These are phyloP conservation scores for Melolontha melolontha DNA, from an alignment of 2,888 invertebrate genomes.

Conservation along the genomic window DNA sequence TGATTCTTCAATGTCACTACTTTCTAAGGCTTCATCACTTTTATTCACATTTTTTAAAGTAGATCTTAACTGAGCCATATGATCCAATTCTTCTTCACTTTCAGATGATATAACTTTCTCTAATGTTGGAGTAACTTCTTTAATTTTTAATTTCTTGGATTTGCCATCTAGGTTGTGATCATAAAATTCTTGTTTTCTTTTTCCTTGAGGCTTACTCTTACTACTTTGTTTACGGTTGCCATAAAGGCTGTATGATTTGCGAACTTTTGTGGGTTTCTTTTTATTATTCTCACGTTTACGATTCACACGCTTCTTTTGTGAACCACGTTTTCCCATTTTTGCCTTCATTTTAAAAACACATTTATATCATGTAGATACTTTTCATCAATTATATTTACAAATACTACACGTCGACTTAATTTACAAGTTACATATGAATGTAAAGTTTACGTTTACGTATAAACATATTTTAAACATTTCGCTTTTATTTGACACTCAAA, in stretches of 20 bases:
- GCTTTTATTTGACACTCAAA: too few relatives aligned
- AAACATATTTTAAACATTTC: too few relatives aligned
- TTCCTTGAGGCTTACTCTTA: conserved; percentile 11
- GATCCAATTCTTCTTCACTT: conserved; percentile 51
- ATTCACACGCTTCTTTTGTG: conserved; percentile 29
- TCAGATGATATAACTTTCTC: conserved; percentile 40
- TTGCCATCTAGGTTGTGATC: not conserved
- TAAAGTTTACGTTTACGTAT: too few relatives aligned
- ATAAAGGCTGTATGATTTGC: conserved; percentile 49
- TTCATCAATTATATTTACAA: too few relatives aligned
- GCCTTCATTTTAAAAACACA: not conserved
- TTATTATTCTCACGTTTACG: conserved; percentile 24
- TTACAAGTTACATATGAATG: too few relatives aligned
- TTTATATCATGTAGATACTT: too few relatives aligned
- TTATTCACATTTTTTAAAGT: conserved; percentile 53
- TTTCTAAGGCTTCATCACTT: conserved; percentile 59
- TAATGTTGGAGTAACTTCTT: conserved; percentile 13
- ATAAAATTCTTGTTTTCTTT: conserved; percentile 43
- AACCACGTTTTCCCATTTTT: conserved; percentile 36
- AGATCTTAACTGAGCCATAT: conserved; percentile 53
- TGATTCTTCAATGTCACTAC: conserved; percentile 56
- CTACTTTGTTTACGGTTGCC: conserved; percentile 46
- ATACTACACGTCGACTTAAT: too few relatives aligned
- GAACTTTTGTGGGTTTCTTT: conserved; percentile 31
- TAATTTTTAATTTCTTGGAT: conserved; percentile 30